Percentiles rank a stretch among this genome's conserved stretches.
These are phyloP conservation scores for Steatocranus sp. DNA, from an alignment of 2,797 vertebrate genomes.

Conservation along the genomic window DNA sequence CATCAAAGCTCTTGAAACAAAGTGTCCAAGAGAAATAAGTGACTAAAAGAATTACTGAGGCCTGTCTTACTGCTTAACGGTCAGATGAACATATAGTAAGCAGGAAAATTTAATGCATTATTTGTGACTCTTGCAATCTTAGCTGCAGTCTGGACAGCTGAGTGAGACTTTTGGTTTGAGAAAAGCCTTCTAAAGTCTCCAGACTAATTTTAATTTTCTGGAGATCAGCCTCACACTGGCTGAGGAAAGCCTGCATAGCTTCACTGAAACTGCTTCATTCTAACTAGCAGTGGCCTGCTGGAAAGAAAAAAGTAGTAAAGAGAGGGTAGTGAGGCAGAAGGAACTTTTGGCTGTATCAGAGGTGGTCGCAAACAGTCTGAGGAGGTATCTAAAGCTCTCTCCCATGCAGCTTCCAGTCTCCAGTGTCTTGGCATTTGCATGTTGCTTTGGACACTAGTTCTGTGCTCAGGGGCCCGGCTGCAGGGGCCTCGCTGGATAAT, in stretches of 20 bases:
- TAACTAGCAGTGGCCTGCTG: not conserved
- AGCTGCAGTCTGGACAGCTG: rapidly evolving
- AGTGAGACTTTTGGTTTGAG: not conserved
- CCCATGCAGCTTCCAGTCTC: constrained; percentile 21
- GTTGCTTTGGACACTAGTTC: constrained; percentile 41
- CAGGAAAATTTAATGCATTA: not conserved
- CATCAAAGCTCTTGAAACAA: not conserved
- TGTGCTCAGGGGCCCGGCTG: constrained; percentile 31
- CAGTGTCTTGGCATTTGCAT: constrained; percentile 35
- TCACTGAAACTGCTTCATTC: not conserved
- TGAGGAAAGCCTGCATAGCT: not conserved
- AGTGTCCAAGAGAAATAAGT: not conserved
- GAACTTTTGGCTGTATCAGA: constrained; percentile 1
- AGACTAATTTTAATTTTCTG: not conserved
- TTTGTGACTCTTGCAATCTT: not conserved
- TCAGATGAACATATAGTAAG: not conserved
- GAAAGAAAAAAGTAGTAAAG: constrained; percentile 24
- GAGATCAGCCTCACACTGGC: not conserved
- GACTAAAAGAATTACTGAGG: rapidly evolving
- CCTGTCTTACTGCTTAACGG: not conserved
- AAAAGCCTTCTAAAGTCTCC: not conserved
- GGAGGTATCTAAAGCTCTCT: constrained; percentile 27
- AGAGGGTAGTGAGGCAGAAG: not conserved
- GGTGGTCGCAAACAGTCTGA: constrained; percentile 32
- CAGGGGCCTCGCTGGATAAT: constrained; percentile 53